Base-by-base conservation (phyloP, 2,113 vertebrate genomes). In the Pterocles orientalis region DNA sequence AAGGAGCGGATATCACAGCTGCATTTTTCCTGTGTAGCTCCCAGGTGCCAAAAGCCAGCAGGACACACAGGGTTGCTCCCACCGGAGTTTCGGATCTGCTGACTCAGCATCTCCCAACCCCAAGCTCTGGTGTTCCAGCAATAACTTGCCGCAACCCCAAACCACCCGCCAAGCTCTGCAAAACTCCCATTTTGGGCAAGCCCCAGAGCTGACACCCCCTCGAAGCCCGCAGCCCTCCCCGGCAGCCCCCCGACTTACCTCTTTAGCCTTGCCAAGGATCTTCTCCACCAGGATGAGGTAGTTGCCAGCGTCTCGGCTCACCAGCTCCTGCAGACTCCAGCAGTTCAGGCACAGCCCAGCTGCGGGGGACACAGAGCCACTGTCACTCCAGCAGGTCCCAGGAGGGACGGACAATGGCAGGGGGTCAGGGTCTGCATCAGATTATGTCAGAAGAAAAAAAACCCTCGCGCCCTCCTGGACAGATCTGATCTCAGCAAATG, bases 311-410 rank as follows among this genome's bases (percentile, higher is more conserved):
- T 99, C 99, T 76, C 99, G 98, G 95, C 98, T 99, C 82, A 99
- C 99, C 89, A 99, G 97, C 96, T 99, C 99, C 97, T 99, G 99
- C 65, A 99, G 97, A 93, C 99, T 99, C 99, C 99, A 99, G 92
- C 99, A 99, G 96, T 99, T 99, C 97, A 99, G 98, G 65, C 99
- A 99, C 96, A 99, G 98, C 61, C 99, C 99, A 0, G 98, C 99
- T 96, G 97, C 17, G 76, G 96, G 78, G 56, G 56, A 95, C n/a
- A 94, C 71, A 95, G 43, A 54, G 58, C 26, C 19, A 3, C 7
- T 3, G 11, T 45, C 86, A 86, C 65, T 56, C 45, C 26, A 29
- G 48, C 9, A 50, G 24, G 26, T 54, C 13, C 3, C 31, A 24
- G 51, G 31, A 85, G 26, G n/a, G 31, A 33, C 0, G 1, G 53